phyloP scores from a whole-genome alignment of 2,113 vertebrate genomes.

The Sprattus sprattus region DNA sequence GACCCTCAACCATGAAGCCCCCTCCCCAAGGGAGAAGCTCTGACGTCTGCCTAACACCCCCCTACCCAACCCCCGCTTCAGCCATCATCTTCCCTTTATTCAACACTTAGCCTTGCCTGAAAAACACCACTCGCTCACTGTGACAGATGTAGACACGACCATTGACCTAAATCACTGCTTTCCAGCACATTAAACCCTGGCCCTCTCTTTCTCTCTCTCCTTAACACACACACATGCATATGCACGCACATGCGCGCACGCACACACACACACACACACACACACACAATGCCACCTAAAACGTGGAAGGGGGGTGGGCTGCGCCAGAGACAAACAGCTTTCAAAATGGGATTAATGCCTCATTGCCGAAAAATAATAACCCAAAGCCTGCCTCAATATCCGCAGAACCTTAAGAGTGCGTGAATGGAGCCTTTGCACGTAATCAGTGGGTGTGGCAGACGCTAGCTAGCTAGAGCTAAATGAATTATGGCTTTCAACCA shows the following conservation, averaged over 20 bases:
- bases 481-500: conserved; percentile 9
- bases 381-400: conserved; percentile 1
- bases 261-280: neutral
- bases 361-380: conserved; percentile 15
- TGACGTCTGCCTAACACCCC: neutral
- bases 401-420: neutral
- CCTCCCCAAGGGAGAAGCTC: neutral
- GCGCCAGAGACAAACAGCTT: conserved; percentile 3
- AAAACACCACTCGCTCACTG: conserved; percentile 49
- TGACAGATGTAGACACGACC: conserved; percentile 68
- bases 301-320: neutral
- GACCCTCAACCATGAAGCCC: conserved; percentile 24
- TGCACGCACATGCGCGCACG: neutral
- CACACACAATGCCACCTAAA: neutral
- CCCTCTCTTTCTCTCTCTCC: neutral
- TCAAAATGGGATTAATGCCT: conserved; percentile 16
- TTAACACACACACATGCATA: neutral
- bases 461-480: conserved; percentile 10
- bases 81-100: conserved; percentile 35
- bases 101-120: conserved; percentile 20
- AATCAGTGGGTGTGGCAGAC: neutral
- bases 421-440: neutral
- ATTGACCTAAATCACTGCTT: conserved; percentile 74
- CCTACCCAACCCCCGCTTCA: neutral
- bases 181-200: conserved; percentile 71